Base-by-base conservation (phyloP, 2,888 invertebrate species). In the Stomorhina lunata region DNA sequence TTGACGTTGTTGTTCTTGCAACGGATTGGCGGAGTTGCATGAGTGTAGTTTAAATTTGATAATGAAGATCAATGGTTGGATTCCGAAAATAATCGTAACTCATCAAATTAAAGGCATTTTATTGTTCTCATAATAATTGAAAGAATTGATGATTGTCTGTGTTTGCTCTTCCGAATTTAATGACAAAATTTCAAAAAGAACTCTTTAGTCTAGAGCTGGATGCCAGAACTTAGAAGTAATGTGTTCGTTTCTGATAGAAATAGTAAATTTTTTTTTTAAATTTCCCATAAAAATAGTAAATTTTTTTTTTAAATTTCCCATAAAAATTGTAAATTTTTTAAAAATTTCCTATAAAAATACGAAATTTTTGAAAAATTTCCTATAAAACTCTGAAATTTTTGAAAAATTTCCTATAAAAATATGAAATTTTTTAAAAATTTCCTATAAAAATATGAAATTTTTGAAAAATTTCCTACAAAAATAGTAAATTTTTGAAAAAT, bases 61-160 rank as follows among this genome's bases (percentile, higher is more conserved):
- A 48, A 53, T 37, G 17, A 45, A 59, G 81, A 81, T 81, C 81
- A 77, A 77, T 63, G 20, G 37, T 48, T 12, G n/a, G n/a, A 50
- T 29, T 32, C 50, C 40, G 59, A 66, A 72, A 71, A 40, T 25
- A 45, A 40, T 37, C 15, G 40, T 10, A 40, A 63, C 55, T 57
- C 68, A 53, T 63, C 48, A 27, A 72, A 72, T 61, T 32, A 72
- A 77, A 61, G 81, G 20, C 63, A 50, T 34, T 68, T 61, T 59
- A 77, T 81, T 81, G 81, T 81, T 81, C 76, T 22, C 72, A 71
- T 29, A 27, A 40, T 12, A 71, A 63, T 7, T 9, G 20, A 27
- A 20, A 61, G 34, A 48, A 50, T n/a, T 15, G 12, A 57, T 55
- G 34, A 29, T 48, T 17, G 27, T 66, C 43, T 29, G 20, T 15